These are phyloP conservation scores for Urechis unicinctus DNA, from an alignment of 2,888 invertebrate species.

Conservation along the genomic window DNA sequence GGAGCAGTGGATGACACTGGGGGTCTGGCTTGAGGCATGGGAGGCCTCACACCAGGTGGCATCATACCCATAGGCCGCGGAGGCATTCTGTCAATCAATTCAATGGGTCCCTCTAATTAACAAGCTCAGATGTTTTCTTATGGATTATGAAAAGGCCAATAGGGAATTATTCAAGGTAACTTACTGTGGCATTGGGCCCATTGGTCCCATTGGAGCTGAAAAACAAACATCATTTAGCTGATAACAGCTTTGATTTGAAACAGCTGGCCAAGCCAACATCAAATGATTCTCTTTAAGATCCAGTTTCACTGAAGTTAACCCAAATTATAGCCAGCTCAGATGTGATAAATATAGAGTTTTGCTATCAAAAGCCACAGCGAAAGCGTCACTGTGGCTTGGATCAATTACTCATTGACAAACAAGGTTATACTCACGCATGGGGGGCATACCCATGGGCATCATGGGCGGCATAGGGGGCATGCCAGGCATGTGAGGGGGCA, in stretches of 20 bases:
- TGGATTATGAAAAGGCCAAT: background rate
- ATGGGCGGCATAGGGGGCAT: constrained; percentile 25
- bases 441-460: constrained; percentile 20
- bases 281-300: background rate
- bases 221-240: background rate
- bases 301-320: background rate
- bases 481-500: constrained; percentile 26
- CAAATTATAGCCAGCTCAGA: too few species aligned
- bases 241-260: too few species aligned
- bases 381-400: too few species aligned
- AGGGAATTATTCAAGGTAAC: constrained; percentile 5
- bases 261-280: too few species aligned
- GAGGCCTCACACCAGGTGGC: constrained; percentile 8
- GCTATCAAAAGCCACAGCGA: too few species aligned
- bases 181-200: constrained; percentile 21
- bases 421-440: constrained; percentile 5
- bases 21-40: constrained; percentile 5
- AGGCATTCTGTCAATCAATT: constrained; percentile 7
- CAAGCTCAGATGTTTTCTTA: background rate
- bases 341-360: too few species aligned
- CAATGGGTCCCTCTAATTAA: constrained; percentile 6
- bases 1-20: constrained; percentile 11
- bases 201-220: constrained; percentile 8
- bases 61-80: constrained; percentile 15
- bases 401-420: too few species aligned